Conservation (phyloP, 2,113 vertebrate species). For the Eubucco bourcierii region DNA sequence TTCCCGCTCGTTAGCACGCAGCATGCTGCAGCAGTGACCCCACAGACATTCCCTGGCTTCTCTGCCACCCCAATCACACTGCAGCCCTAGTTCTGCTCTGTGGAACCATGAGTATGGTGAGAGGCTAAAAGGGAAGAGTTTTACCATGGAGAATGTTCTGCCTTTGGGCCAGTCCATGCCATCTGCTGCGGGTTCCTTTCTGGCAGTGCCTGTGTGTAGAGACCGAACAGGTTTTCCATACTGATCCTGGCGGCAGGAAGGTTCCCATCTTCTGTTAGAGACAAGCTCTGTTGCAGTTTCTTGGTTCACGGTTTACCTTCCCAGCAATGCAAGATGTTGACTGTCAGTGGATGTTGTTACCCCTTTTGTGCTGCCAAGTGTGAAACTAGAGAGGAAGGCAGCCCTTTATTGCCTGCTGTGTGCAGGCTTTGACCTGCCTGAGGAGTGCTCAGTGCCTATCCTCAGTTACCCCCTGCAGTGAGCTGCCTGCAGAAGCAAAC, state of each 20-base stretch:
- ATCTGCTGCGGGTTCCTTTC: not conserved
- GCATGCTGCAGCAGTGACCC: not conserved
- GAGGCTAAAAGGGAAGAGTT: not conserved
- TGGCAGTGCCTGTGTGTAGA: not conserved
- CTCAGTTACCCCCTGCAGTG: not conserved
- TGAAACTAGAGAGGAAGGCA: not conserved
- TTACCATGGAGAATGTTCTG: not conserved
- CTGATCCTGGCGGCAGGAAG: not conserved
- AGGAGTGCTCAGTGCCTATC: not conserved
- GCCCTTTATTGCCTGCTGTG: not conserved
- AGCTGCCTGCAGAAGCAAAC: not conserved
- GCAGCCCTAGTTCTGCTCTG: not conserved
- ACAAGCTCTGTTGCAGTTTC: not conserved
- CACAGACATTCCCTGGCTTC: not conserved
- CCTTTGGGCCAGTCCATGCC: not conserved
- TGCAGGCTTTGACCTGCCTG: slow-evolving; percentile 17
- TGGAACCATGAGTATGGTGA: not conserved
- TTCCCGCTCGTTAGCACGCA: not conserved
- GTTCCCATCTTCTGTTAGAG: not conserved
- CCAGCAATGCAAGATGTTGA: not conserved
- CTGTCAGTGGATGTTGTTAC: not conserved
- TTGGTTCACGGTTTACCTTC: not conserved
- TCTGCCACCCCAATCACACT: not conserved
- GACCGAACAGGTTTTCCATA: not conserved
- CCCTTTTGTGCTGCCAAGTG: not conserved